Evolutionary conservation across 2,113 vertebrate species (phyloP), one percentile per base, ranked within the genome.

Genomic region (Oceanodroma tethys): DNA sequence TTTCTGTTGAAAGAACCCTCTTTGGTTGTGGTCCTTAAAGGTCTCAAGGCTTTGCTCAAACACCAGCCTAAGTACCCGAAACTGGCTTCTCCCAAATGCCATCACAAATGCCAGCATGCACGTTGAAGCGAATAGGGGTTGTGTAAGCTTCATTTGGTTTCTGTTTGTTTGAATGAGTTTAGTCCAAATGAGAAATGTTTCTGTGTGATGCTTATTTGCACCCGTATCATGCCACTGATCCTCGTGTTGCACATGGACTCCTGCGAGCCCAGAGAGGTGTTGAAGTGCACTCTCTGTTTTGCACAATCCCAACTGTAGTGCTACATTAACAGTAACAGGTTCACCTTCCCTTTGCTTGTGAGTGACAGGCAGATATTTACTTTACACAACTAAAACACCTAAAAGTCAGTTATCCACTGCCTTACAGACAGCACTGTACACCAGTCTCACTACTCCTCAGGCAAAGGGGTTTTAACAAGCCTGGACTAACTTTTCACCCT

Each of bases 1-100:
- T 76, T 94, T 79, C 81, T 94, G 86, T 91, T 97, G 97, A 96
- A 95, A 96, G 94, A 68, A 40, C 27, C 43, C 42, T 29, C 43
- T 91, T 85, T 75, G 60, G 50, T 42, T 83, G 38, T 18, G 20
- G 18, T 53, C 81, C 42, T 71, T 81, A 85, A 95, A 83, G 27
- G n/a, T 66, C 19, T 59, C 11, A 10, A 59, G 47, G 56, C 47
- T 88, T 88, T 59, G 56, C 66, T 75, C 21, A 59, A 56, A 42
- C 32, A 36, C 78, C 60, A 85, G 12, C 66, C 29, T 17, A 42
- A 76, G 34, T 42, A 63, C 32, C 76, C 19, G 17, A 75, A 82
- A 65, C 36, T 1, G 3, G 14, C 78, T 68, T 58, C 55, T 95
- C 26, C 27, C 32, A 40, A 65, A 53, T 0, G 4, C 48, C 23